Percentiles rank a stretch among this genome's conserved stretches.
Conservation (phyloP, 2,113 vertebrate species). For the Phrynocephalus versicolor region DNA sequence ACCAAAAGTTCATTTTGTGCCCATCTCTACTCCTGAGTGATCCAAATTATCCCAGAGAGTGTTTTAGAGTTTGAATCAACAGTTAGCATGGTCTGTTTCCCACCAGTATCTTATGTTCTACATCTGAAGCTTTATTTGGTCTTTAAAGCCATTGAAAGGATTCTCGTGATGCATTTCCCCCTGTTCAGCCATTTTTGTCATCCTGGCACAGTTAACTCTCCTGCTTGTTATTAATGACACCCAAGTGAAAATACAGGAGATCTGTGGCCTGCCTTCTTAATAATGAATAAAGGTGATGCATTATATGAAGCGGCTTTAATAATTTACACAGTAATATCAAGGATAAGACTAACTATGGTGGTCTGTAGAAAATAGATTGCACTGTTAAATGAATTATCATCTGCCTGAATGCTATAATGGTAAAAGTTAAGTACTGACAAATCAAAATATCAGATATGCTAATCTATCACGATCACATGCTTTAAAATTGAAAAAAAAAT, state of each 20-base stretch:
- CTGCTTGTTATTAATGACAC: conserved; percentile 57
- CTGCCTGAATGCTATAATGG: conserved; percentile 39
- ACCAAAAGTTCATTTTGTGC: no score
- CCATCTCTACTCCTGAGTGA: not conserved
- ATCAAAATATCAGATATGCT: conserved; percentile 36
- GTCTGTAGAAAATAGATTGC: conserved; percentile 59
- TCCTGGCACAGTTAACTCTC: conserved; percentile 29
- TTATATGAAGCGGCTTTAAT: conserved; percentile 68
- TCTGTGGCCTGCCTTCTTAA: conserved; percentile 66
- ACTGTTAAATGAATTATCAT: conserved; percentile 51
- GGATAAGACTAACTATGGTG: conserved; percentile 64
- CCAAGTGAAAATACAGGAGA: conserved; percentile 56
- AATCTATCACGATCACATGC: not conserved
- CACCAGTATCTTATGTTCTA: not conserved
- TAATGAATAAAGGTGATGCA: conserved; percentile 75
- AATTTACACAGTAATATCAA: conserved; percentile 71
- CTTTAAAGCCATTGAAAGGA: conserved; percentile 38
- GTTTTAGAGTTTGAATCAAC: not conserved
- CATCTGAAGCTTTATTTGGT: conserved; percentile 19
- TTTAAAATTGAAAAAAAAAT: no score
- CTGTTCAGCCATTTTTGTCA: conserved; percentile 24
- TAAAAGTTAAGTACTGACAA: conserved; percentile 44
- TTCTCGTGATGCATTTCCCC: conserved; percentile 38
- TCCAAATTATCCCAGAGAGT: not conserved
- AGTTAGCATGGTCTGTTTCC: conserved; percentile 3